These are phyloP conservation scores for Ceyx melanurus DNA, from an alignment of 2,113 vertebrate species.

Conservation along the genomic window DNA sequence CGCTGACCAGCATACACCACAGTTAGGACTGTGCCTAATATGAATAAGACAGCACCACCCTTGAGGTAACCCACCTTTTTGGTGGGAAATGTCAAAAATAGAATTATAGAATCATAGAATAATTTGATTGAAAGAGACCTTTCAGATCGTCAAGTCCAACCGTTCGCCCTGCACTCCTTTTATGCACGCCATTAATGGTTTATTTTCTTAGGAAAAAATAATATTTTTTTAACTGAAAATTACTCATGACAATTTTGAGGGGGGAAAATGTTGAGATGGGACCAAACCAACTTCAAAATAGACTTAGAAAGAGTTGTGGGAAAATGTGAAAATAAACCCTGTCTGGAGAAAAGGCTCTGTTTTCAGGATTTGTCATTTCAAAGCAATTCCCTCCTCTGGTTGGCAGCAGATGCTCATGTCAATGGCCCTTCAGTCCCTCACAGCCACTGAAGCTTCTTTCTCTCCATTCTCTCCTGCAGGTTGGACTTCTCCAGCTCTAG, in stretches of 20 bases:
- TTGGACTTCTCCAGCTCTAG: neutral
- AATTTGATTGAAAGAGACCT: too few species aligned
- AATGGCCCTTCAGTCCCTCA: neutral
- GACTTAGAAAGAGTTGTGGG: neutral
- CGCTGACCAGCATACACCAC: neutral
- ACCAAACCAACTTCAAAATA: neutral
- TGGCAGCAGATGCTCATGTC: neutral
- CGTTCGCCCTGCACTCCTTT: too few species aligned
- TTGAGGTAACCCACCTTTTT: neutral
- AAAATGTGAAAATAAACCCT: neutral
- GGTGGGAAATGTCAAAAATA: neutral
- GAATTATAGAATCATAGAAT: too few species aligned
- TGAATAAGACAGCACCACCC: neutral
- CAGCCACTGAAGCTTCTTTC: neutral
- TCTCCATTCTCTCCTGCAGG: neutral
- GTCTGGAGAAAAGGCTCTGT: neutral
- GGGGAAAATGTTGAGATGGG: neutral
- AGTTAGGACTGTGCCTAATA: neutral
- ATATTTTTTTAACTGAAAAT: neutral
- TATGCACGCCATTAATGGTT: too few species aligned
- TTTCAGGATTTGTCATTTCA: neutral
- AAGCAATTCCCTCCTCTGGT: neutral
- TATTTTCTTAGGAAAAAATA: neutral
- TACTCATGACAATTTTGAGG: neutral
- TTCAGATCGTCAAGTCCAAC: too few species aligned